Evolutionary conservation across 2,113 vertebrate species (phyloP), one percentile per base, ranked within the genome.

Genomic region (Tautogolabrus adspersus): DNA sequence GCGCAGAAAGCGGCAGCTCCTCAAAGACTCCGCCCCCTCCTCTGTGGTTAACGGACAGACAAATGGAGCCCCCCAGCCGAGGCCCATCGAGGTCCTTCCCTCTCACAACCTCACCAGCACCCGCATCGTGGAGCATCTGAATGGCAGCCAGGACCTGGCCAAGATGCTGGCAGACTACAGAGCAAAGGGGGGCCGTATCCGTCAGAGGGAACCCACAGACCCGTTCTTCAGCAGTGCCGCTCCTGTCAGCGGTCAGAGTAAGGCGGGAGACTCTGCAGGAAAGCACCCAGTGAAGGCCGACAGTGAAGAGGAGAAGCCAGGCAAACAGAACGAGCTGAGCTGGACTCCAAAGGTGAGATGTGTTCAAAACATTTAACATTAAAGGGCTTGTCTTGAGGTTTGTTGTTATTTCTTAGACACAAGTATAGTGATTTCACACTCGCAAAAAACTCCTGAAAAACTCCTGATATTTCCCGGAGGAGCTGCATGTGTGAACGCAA

Each of bases 111-210:
- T 99, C 2, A 96, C 97, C 77, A 96, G 94, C 83, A 95, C 96
- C 1, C 95, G 94, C 77, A 98, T 99, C 38, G 91, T 96, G 0
- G 96, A 97, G 62, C 97, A 96, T 56, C 85, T 99, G 22, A 91
- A 89, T 72, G 87, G 91, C 61, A 97, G 96, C 91, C 95, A 94
- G 77, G 94, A 94, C 30, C 91, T 99, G 84, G 95, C 97, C 56
- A 94, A 94, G 77, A 96, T 99, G 95, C 85, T 99, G 82, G 97
- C 98, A 0, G 98, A 99, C 88, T 99, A 96, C 89, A 92, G 98
- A 49, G 98, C 98, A 8, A 94, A 96, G 65, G 98, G 98, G 30
- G 98, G 98, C 9, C 95, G 97, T 30, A 96, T 99, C 88, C 94
- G 93, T 9, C 96, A 96, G 61, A 95, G 93, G 73, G 94, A 94